These are phyloP conservation scores for Rapana venosa DNA, from an alignment of 2,888 invertebrate genomes.

Conservation along the genomic window DNA sequence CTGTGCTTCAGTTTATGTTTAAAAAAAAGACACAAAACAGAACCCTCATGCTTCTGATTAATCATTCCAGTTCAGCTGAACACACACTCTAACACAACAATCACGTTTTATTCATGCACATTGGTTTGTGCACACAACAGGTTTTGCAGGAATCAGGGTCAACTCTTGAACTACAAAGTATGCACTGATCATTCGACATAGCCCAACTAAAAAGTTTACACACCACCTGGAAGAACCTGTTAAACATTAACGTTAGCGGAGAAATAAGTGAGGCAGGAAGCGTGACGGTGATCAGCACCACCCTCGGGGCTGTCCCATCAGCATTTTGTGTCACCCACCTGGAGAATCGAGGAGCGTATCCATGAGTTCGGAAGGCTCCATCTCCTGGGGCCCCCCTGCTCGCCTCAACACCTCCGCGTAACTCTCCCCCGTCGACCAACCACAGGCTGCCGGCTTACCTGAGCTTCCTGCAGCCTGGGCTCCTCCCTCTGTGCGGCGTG, in stretches of 20 bases:
- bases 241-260: slow-evolving; percentile 3
- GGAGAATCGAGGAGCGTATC: slow-evolving; percentile 62
- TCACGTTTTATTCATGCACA: no score
- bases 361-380: slow-evolving; percentile 48
- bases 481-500: slow-evolving; percentile 51
- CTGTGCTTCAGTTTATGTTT: no score
- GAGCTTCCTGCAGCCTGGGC: slow-evolving; percentile 50
- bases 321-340: slow-evolving; percentile 57
- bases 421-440: slow-evolving; percentile 58
- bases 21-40: no score
- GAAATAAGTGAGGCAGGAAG: slow-evolving; percentile 22
- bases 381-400: slow-evolving; percentile 66
- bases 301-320: slow-evolving; percentile 23
- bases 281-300: slow-evolving; percentile 24
- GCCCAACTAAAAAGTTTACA: neutral
- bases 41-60: no score
- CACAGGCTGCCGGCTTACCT: slow-evolving; percentile 49
- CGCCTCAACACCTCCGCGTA: slow-evolving; percentile 70
- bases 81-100: no score
- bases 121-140: no score
- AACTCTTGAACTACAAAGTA: no score
- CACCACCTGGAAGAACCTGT: neutral
- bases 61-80: no score
- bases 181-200: no score
- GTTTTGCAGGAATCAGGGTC: no score